phyloP scores from a whole-genome alignment of 2,888 invertebrate species.

The Sphaerophoria rueppellii region DNA sequence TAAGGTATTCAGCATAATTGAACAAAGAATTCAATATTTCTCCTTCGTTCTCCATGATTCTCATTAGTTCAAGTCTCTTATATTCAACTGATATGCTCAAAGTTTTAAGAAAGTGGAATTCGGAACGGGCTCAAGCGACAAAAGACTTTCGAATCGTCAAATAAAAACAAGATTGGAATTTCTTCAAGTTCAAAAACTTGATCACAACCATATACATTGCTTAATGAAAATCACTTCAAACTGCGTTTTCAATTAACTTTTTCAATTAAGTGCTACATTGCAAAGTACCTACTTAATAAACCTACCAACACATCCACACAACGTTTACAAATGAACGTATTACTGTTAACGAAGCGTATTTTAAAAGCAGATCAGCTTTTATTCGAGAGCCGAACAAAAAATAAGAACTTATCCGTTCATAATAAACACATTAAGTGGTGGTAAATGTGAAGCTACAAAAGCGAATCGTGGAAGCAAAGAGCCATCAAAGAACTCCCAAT shows the following conservation, averaged over 20 bases:
- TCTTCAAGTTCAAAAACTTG: conserved; percentile 42
- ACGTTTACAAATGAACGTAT: not conserved
- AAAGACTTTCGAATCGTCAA: no score
- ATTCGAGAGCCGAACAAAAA: conserved; percentile 21
- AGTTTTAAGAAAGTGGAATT: no score
- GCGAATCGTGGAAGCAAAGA: conserved; percentile 14
- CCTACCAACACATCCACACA: conserved; percentile 6
- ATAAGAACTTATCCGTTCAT: conserved; percentile 44
- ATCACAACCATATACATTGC: not conserved
- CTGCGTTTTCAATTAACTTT: conserved; percentile 64
- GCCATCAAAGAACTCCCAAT: conserved; percentile 56
- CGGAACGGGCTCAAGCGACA: no score
- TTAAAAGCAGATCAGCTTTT: conserved; percentile 52
- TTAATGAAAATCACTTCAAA: conserved; percentile 59
- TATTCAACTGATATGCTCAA: no score
- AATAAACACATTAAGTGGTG: conserved; percentile 64
- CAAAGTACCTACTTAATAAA: not conserved
- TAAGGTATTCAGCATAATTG: no score
- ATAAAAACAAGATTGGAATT: conserved; percentile 25
- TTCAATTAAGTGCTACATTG: conserved; percentile 47
- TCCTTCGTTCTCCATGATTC: no score
- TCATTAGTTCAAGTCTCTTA: no score
- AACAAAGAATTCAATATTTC: no score
- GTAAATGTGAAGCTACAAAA: conserved; percentile 48
- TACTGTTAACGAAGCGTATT: conserved; percentile 33